These are phyloP conservation scores for Dipodomys spectabilis DNA, from an alignment of 2,113 vertebrate species.

Conservation along the genomic window DNA sequence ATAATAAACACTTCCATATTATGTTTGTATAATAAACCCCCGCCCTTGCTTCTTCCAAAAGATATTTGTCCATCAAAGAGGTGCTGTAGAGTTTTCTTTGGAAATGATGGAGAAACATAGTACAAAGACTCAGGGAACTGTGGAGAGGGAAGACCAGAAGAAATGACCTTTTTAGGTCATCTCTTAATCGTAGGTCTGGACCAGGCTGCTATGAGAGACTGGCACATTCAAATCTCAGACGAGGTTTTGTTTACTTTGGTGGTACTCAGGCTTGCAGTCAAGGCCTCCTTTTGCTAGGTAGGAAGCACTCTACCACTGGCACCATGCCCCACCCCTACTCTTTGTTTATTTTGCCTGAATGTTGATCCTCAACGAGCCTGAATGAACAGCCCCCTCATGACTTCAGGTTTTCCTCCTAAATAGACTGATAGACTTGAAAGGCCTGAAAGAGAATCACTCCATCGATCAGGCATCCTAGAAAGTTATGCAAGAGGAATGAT, in stretches of 20 bases:
- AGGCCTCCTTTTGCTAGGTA: too few relatives aligned
- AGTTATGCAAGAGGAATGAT: neutral
- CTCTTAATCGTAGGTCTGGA: neutral
- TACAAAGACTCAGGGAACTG: neutral
- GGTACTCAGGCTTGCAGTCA: too few relatives aligned
- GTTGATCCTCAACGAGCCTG: neutral
- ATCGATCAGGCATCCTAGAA: neutral
- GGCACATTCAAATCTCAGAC: neutral
- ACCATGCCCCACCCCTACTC: neutral
- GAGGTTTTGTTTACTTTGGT: neutral
- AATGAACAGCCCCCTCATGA: neutral
- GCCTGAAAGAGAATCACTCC: neutral
- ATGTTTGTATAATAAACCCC: constrained; percentile 84
- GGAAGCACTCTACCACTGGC: too few relatives aligned
- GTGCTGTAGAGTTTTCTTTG: constrained; percentile 9
- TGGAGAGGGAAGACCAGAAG: neutral
- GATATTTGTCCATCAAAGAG: constrained; percentile 46
- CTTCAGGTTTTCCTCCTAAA: constrained; percentile 31
- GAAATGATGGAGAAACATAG: neutral
- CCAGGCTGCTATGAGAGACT: neutral
- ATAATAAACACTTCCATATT: constrained; percentile 85
- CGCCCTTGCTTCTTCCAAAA: constrained; percentile 61
- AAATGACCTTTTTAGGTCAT: neutral
- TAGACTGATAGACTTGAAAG: neutral
- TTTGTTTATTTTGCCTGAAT: constrained; percentile 8